phyloP scores from a whole-genome alignment of 2,797 vertebrate genomes.

The Otus scops region DNA sequence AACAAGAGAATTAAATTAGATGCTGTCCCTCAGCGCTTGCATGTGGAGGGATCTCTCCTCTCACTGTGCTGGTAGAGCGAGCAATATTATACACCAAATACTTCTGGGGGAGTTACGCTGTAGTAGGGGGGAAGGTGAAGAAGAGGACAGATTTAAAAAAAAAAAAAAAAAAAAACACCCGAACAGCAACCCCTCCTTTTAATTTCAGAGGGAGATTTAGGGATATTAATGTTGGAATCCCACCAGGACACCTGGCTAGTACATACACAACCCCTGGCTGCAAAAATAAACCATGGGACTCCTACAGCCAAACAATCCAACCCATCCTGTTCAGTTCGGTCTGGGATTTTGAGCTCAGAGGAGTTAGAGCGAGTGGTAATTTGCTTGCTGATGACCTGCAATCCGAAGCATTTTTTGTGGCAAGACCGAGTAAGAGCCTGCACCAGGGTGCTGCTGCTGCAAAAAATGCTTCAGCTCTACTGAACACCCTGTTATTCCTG shows the following conservation, averaged over 20 bases:
- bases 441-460: too few species aligned
- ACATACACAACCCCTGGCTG: neutral
- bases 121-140: neutral
- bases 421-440: neutral
- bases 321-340: rapidly evolving
- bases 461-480: neutral
- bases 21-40: neutral
- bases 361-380: rapidly evolving
- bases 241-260: slow-evolving; percentile 18
- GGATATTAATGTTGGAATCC: neutral
- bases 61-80: neutral
- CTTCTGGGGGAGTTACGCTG: neutral
- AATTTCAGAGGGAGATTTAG: neutral
- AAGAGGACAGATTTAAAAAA: neutral
- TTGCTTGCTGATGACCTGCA: neutral
- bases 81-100: neutral
- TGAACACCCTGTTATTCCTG: neutral
- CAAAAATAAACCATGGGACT: neutral
- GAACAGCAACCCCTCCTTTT: neutral
- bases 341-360: neutral
- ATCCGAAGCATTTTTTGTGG: too few species aligned
- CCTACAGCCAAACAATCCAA: neutral
- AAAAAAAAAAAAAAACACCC: neutral
- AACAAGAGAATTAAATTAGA: neutral
- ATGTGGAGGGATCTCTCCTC: neutral